Evolutionary conservation across 1,140 invertebrate species (phyloP).

Genomic region (Drosophila nigrodunni): DNA sequence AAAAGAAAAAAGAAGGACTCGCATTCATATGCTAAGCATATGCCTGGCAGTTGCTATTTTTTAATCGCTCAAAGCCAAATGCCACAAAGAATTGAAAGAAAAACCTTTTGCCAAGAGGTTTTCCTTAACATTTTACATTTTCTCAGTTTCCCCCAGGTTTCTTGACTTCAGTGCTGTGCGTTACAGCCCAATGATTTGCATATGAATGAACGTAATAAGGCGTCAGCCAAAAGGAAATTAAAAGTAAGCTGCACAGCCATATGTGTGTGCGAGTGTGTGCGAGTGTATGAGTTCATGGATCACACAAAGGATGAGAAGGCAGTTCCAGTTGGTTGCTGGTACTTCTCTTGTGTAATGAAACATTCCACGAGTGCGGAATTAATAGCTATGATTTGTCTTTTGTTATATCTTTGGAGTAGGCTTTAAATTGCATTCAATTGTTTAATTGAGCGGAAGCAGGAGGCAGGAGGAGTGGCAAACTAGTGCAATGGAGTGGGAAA

Average conservation of each 20-base stretch:
- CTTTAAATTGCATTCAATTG: constrained; percentile 72
- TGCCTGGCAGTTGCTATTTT: constrained; percentile 59
- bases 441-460: constrained; percentile 74
- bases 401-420: constrained; percentile 53
- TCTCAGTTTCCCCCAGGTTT: constrained; percentile 33
- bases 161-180: constrained; percentile 40
- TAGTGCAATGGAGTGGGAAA: not conserved
- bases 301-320: constrained; percentile 12
- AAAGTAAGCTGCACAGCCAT: constrained; percentile 62
- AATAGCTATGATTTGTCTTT: constrained; percentile 83
- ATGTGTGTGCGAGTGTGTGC: constrained; percentile 13
- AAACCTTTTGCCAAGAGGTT: constrained; percentile 37
- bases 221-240: constrained; percentile 66
- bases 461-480: not conserved
- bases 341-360: constrained; percentile 73
- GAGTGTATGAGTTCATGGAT: constrained; percentile 22
- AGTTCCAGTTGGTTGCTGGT: constrained; percentile 27
- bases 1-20: not conserved
- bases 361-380: constrained; percentile 81
- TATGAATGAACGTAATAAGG: constrained; percentile 81
- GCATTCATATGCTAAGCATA: constrained; percentile 53
- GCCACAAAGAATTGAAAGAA: constrained; percentile 37
- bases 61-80: constrained; percentile 76
- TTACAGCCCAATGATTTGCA: constrained; percentile 78
- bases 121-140: constrained; percentile 43